Conservation (phyloP, 2,113 vertebrate species). For the Bujurquina vittata region DNA sequence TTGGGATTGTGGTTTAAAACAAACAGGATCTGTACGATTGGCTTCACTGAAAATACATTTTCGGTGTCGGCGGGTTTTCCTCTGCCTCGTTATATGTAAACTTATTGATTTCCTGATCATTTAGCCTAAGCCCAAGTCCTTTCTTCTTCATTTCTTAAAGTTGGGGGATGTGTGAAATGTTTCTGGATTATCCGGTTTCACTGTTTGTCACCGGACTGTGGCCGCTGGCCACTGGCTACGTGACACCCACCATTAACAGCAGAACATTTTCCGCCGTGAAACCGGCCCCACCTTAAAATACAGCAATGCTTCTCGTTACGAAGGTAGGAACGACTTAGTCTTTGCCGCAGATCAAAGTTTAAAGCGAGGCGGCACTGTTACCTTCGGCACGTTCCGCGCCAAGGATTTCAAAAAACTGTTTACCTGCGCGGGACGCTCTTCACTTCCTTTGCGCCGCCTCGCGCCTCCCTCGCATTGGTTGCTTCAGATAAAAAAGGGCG, state of each 20-base stretch:
- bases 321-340: background rate
- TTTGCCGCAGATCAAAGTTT: background rate
- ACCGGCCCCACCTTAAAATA: rapidly evolving
- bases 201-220: background rate
- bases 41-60: background rate
- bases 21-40: background rate
- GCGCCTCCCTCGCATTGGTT: conserved; percentile 67
- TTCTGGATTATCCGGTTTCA: background rate
- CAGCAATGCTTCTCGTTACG: too few species aligned
- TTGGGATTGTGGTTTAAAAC: background rate
- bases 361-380: background rate
- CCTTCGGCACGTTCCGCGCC: conserved; percentile 76
- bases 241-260: background rate
- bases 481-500: conserved; percentile 40
- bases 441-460: conserved; percentile 49
- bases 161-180: too few species aligned
- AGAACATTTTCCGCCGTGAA: background rate
- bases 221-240: background rate
- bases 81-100: background rate
- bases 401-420: conserved; percentile 82
- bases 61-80: background rate
- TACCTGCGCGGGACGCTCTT: conserved; percentile 79
- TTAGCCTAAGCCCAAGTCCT: background rate
- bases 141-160: background rate
- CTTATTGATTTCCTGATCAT: too few species aligned